Base-by-base conservation (phyloP, 1,140 invertebrate species). In the Scaptomyza pallida region DNA sequence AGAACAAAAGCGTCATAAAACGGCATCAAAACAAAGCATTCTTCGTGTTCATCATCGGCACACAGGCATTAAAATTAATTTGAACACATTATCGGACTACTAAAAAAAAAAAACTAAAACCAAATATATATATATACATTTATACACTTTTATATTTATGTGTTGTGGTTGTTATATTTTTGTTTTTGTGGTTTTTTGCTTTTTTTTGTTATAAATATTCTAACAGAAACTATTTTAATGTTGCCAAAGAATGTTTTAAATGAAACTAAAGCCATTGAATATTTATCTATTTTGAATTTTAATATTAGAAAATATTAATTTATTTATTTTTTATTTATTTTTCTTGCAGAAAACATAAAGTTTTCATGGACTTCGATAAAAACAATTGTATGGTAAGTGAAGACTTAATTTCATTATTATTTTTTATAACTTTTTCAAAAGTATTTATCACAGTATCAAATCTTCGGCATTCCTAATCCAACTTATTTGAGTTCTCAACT, bases 1-100 rank as follows among this genome's bases (percentile, higher is more conserved):
- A n/a, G 50, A 44, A 43, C 12, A 37, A 35, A 33, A 44, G n/a
- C 56, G 43, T 16, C 23, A 56, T 41, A 63, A 44, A 55, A 37
- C 3, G 10, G 30, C 60, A 73, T 51, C n/a, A 64, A 21, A 30
- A 40, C 60, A 35, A n/a, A 57, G 23, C 26, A 55, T 13, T 68
- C 62, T 43, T 37, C 33, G 33, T 41, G 56, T 56, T 69, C 71
- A 47, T 54, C 60, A 70, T 43, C 73, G 45, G 26, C n/a, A 30
- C 26, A 30, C 21, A 30, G 57, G 17, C 65, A 80, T 78, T 86
- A 71, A 78, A 86, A 86, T 78, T 43, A 85, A 85, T 81, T 78
- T 67, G 44, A 76, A 78, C 62, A 73, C 48, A 72, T 83, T 78
- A 75, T 63, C 43, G 63, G 60, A 74, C 59, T 67, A 70, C 61